Conservation (phyloP, 37 sponge, comb jelly and placozoan species). For the Aplysina aerophoba region DNA sequence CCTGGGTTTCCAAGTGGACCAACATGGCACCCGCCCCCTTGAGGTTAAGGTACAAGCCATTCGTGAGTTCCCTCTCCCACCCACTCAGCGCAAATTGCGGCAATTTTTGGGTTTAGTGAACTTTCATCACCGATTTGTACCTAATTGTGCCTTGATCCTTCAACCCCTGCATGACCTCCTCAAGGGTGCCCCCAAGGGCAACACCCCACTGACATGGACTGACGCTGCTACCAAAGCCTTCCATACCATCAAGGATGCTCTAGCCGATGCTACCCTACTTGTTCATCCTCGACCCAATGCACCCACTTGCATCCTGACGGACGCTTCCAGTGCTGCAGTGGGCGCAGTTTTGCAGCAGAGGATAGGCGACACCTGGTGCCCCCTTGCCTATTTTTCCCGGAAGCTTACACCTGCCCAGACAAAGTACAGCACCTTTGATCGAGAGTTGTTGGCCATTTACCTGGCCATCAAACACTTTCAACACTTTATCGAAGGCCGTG, state of each 20-base stretch:
- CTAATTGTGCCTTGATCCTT: slow-evolving; percentile 29
- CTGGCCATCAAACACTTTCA: background rate
- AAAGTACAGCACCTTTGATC: too few relatives aligned
- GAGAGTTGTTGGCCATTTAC: too few relatives aligned
- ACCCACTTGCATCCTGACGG: too few relatives aligned
- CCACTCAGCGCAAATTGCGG: slow-evolving; percentile 35
- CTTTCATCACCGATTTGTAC: slow-evolving; percentile 36
- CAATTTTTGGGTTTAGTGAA: slow-evolving; percentile 46
- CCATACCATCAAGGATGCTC: slow-evolving; percentile 36
- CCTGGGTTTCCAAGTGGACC: slow-evolving; percentile 20
- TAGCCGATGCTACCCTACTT: slow-evolving; percentile 44
- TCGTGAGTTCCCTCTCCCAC: slow-evolving; percentile 56
- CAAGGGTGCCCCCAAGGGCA: background rate
- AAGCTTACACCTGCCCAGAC: background rate
- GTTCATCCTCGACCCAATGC: slow-evolving; percentile 48
- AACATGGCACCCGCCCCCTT: background rate
- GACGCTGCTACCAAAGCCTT: slow-evolving; percentile 33
- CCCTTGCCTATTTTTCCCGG: background rate
- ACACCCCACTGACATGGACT: slow-evolving; percentile 37
- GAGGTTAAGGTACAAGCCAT: slow-evolving; percentile 37
- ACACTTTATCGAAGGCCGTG: background rate
- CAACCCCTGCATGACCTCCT: slow-evolving; percentile 47
- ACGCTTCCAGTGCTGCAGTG: too few relatives aligned
- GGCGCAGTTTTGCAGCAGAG: too few relatives aligned
- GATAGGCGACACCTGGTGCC: too few relatives aligned